Percentiles rank a stretch among this genome's conserved stretches.
Evolutionary conservation across 2,888 invertebrate species (phyloP).

Genomic region (Apamea anceps): DNA sequence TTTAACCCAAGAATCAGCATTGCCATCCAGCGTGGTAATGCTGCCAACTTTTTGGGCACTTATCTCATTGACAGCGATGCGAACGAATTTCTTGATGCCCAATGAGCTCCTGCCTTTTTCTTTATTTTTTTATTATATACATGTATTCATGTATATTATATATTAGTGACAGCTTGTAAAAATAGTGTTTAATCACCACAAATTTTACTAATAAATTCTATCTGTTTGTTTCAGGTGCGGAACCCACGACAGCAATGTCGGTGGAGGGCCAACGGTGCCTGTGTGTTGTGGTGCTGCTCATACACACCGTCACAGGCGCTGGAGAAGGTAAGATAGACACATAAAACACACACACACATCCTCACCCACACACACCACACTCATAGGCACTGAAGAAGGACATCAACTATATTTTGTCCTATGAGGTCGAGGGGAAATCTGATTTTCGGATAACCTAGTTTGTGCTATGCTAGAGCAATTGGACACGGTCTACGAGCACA

Average conservation of each 20-base stretch:
- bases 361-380: conserved; percentile 80
- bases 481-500: neutral
- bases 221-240: conserved; percentile 72
- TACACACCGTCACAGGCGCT: conserved; percentile 85
- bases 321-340: conserved; percentile 78
- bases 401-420: neutral
- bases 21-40: too few species aligned
- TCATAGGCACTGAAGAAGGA: conserved; percentile 81
- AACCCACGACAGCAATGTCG: conserved; percentile 81
- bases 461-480: neutral
- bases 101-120: too few species aligned
- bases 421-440: neutral
- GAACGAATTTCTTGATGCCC: too few species aligned
- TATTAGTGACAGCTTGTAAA: too few species aligned
- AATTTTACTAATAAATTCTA: neutral
- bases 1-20: too few species aligned
- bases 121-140: too few species aligned
- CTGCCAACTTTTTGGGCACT: too few species aligned
- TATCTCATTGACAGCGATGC: too few species aligned
- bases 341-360: neutral
- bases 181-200: neutral
- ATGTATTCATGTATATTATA: too few species aligned
- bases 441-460: neutral
- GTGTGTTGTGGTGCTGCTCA: conserved; percentile 84
- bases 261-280: conserved; percentile 85